Evolutionary conservation across 1,140 invertebrate species (phyloP), one percentile per base, ranked within the genome.

Genomic region (Trypoxylus dichotomus): DNA sequence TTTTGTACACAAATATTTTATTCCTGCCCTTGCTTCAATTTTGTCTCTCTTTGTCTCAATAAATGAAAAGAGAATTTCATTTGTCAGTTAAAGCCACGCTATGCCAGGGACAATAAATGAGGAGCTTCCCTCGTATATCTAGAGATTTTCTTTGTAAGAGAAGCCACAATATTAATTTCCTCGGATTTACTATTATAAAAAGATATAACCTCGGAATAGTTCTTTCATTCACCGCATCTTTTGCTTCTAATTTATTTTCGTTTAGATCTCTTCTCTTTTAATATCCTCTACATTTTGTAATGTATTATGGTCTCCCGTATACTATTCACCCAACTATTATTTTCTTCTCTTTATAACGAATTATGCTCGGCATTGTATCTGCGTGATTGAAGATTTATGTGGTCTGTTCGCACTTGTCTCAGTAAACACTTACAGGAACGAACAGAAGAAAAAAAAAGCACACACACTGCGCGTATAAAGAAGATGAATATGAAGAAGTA

Each of bases 401-500:
- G n/a, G 10, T 68, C 24, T 68, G 60, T 68, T 29, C 60, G 60
- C 60, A 68, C 60, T 68, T 68, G 21, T 68, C 27, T 68, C n/a
- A 21, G 60, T 68, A 68, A 68, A 68, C 60, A 68, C 60, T 68
- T 29, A 21, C 60, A 29, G 10, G 60, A 68, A 68, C 60, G 60
- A 24, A 21, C 10, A 21, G 47, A 54, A 54, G 15, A 54, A n/a
- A 19, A 68, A 68, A 25, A 25, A 68, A 24, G 25, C 21, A 68
- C n/a, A 68, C n/a, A 68, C 47, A 68, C 60, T 24, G 24, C 60
- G 24, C 27, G 21, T 21, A 68, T 68, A 68, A 68, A 68, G 60
- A 68, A 68, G 60, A 68, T 29, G 60, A 24, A 68, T 68, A 68
- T 68, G 60, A 68, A 68, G 79, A 81, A 80, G 82, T 78, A 77